A percentile compares a stretch with the other conserved stretches of the same genome.
phyloP scores from a whole-genome alignment of 2,888 invertebrate genomes.

The Idaea straminata region DNA sequence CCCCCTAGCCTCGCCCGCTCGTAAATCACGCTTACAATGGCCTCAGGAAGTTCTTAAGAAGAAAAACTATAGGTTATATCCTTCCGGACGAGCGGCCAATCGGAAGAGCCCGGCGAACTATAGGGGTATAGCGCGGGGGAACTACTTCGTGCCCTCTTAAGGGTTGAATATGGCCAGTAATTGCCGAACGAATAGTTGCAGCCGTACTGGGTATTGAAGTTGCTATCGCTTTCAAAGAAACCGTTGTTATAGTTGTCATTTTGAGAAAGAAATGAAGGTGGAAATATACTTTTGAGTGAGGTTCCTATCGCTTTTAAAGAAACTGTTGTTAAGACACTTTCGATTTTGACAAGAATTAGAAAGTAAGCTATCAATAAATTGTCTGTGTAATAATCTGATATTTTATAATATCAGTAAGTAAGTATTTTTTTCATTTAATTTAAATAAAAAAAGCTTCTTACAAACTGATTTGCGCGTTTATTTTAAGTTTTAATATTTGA shows the following conservation, averaged over 20 bases:
- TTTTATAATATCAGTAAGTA: too few relatives aligned
- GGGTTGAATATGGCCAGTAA: constrained; percentile 50
- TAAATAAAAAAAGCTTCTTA: too few relatives aligned
- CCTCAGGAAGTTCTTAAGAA: constrained; percentile 79
- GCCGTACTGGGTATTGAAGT: constrained; percentile 27
- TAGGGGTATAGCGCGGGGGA: constrained; percentile 12
- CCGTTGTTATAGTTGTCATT: background rate
- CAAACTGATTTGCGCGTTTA: too few relatives aligned
- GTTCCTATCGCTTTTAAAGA: too few relatives aligned
- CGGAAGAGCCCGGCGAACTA: constrained; percentile 54
- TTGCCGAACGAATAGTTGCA: constrained; percentile 35
- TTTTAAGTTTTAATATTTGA: too few relatives aligned
- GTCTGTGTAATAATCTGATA: too few relatives aligned
- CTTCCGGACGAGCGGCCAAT: constrained; percentile 77
- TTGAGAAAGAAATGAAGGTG: too few relatives aligned
- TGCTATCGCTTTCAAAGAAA: constrained; percentile 17
- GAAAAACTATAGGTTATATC: constrained; percentile 81
- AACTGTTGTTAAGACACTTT: too few relatives aligned
- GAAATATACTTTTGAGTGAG: too few relatives aligned
- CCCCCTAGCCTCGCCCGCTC: constrained; percentile 52
- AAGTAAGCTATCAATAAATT: too few relatives aligned
- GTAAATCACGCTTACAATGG: constrained; percentile 79
- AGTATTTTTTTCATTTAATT: too few relatives aligned
- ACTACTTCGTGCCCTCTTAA: constrained; percentile 42
- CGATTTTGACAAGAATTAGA: too few relatives aligned